Evolutionary conservation across 2,888 invertebrate genomes (phyloP).

Genomic region (Cryptocephalus primarius): DNA sequence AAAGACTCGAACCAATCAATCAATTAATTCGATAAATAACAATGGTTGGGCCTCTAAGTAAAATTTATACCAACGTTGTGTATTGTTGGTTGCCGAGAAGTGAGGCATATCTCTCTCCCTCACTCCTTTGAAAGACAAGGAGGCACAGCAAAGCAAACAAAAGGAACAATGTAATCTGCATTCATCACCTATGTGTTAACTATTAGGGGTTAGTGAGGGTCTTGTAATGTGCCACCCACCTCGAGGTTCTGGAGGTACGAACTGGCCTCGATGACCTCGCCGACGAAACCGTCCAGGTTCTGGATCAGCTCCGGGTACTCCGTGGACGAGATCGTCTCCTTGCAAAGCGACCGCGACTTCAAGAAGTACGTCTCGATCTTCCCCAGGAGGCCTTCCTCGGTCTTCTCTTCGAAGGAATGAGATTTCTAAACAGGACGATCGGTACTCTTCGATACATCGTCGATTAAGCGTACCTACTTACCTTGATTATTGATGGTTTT

Average conservation of each 20-base stretch:
- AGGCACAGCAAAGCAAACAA: no score
- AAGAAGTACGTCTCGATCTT: slow-evolving; percentile 34
- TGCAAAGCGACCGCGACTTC: slow-evolving; percentile 54
- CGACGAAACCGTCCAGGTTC: slow-evolving; percentile 54
- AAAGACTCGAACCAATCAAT: no score
- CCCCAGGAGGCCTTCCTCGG: slow-evolving; percentile 9
- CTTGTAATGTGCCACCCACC: no score
- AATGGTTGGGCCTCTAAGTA: no score
- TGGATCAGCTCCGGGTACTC: slow-evolving; percentile 51
- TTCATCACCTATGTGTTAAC: no score
- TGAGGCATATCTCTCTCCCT: no score
- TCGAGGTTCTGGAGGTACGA: slow-evolving; percentile 56
- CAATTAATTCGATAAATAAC: no score
- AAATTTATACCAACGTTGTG: no score
- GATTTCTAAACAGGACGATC: slow-evolving; percentile 3
- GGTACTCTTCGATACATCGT: background rate
- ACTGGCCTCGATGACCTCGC: slow-evolving; percentile 54
- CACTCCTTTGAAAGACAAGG: no score
- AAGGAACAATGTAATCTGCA: no score
- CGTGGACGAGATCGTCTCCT: slow-evolving; percentile 46
- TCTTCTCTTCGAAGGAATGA: slow-evolving; percentile 5
- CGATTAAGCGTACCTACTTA: slow-evolving; percentile 3
- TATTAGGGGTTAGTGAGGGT: no score
- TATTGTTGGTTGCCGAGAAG: no score
- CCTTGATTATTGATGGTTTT: slow-evolving; percentile 19